Conservation (phyloP, 2,797 vertebrate species). For the Cossypha dichroa region DNA sequence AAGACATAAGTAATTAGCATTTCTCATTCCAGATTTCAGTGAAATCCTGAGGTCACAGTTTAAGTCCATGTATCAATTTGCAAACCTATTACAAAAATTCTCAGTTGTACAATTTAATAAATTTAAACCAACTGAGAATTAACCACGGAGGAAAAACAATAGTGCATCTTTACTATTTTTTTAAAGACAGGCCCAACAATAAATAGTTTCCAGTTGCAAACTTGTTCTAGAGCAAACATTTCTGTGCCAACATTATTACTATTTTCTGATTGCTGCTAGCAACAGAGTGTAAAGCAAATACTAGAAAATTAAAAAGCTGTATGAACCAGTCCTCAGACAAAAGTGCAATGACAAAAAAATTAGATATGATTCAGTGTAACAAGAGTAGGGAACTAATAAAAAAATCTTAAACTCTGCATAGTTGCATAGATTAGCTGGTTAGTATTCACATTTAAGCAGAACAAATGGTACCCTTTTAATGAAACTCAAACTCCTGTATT, state of each 20-base stretch:
- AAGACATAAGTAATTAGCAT: constrained; percentile 11
- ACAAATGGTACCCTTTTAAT: constrained; percentile 35
- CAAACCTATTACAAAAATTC: neutral
- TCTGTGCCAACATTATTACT: constrained; percentile 55
- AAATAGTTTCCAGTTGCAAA: constrained; percentile 62
- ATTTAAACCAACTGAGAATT: constrained; percentile 9
- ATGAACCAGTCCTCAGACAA: constrained; percentile 62
- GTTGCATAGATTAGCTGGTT: constrained; percentile 75
- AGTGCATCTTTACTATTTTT: constrained; percentile 52
- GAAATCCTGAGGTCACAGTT: neutral
- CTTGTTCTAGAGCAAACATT: constrained; percentile 56
- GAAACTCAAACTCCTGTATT: neutral
- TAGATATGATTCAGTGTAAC: constrained; percentile 77
- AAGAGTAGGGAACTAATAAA: constrained; percentile 53
- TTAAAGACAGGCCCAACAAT: constrained; percentile 2
- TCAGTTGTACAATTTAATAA: neutral
- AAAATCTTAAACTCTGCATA: constrained; percentile 24
- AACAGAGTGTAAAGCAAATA: constrained; percentile 62
- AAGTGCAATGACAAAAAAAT: constrained; percentile 72
- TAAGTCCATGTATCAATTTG: neutral
- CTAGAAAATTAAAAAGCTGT: constrained; percentile 70
- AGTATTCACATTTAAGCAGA: constrained; percentile 68
- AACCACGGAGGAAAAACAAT: constrained; percentile 23
- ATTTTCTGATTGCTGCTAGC: constrained; percentile 47
- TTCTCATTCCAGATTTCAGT: neutral